A percentile compares a stretch with the other conserved stretches of the same genome.
Conservation (phyloP, 2,113 vertebrate species). For the Ovis canadensis region DNA sequence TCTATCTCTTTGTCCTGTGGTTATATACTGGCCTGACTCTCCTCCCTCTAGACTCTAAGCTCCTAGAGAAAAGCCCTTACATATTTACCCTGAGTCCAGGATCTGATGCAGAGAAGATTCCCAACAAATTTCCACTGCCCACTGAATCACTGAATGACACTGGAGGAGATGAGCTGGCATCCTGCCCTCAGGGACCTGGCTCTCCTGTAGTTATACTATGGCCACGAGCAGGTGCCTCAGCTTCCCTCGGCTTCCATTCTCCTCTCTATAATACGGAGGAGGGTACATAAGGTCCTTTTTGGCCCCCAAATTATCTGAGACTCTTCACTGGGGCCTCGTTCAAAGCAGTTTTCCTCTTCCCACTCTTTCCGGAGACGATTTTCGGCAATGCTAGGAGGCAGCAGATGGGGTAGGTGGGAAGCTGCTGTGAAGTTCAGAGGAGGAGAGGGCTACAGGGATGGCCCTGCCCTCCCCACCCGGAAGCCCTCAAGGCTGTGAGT, state of each 20-base stretch:
- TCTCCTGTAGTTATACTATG: neutral
- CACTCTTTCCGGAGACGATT: constrained; percentile 65
- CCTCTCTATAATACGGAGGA: neutral
- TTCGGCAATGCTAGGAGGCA: constrained; percentile 22
- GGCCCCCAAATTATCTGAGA: constrained; percentile 35
- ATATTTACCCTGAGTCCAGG: neutral
- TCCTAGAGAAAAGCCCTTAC: neutral
- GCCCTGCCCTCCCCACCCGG: neutral
- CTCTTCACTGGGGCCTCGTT: constrained; percentile 28
- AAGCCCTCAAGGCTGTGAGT: neutral
- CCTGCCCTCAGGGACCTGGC: neutral
- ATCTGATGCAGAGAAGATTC: neutral
- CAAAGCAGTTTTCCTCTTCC: constrained; percentile 51
- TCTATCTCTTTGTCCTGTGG: neutral
- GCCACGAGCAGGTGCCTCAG: neutral
- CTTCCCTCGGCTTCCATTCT: neutral
- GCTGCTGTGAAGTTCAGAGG: constrained; percentile 21
- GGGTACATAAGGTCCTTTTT: neutral
- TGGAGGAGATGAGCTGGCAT: neutral
- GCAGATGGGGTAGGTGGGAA: constrained; percentile 44
- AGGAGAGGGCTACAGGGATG: neutral
- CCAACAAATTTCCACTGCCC: neutral
- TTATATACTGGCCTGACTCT: neutral
- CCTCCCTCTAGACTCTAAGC: neutral
- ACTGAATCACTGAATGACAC: neutral